phyloP scores from a whole-genome alignment of 2,113 vertebrate species.

The Apeltes quadracus region DNA sequence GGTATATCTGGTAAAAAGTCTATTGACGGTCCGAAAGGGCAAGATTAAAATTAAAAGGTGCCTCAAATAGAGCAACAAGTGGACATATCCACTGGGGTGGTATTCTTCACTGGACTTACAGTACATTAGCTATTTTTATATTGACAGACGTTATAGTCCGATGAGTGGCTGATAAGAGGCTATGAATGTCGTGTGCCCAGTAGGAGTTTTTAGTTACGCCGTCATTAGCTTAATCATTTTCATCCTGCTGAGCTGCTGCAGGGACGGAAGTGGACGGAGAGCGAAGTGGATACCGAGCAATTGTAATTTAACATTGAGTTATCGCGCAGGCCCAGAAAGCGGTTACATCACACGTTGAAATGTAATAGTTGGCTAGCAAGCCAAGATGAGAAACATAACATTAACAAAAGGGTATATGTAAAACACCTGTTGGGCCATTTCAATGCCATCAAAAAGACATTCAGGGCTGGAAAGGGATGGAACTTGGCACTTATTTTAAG shows the following conservation, averaged over 20 bases:
- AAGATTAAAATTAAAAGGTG: no score
- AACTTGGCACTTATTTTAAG: no score
- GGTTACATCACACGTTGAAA: neutral
- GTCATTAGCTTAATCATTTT: slow-evolving; percentile 14
- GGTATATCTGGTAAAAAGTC: neutral
- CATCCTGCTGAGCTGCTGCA: neutral
- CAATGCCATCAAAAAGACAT: slow-evolving; percentile 44
- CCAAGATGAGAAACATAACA: slow-evolving; percentile 35
- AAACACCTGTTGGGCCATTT: neutral
- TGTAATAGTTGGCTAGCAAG: slow-evolving; percentile 32
- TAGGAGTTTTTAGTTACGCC: no score
- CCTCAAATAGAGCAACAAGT: no score
- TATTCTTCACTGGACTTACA: no score
- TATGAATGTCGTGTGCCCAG: no score
- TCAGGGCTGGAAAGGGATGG: slow-evolving; percentile 1
- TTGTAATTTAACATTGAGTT: neutral
- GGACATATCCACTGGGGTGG: no score
- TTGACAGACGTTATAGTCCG: no score
- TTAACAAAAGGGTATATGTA: slow-evolving; percentile 31
- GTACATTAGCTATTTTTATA: no score
- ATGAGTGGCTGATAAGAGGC: no score
- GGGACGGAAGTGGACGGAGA: neutral
- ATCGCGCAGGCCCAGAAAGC: neutral
- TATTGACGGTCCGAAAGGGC: neutral
- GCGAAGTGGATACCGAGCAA: neutral